A percentile compares a stretch with the other conserved stretches of the same genome.
These are phyloP conservation scores for Sceliomorpha sp. DNA, from an alignment of 2,888 invertebrate species.

Conservation along the genomic window DNA sequence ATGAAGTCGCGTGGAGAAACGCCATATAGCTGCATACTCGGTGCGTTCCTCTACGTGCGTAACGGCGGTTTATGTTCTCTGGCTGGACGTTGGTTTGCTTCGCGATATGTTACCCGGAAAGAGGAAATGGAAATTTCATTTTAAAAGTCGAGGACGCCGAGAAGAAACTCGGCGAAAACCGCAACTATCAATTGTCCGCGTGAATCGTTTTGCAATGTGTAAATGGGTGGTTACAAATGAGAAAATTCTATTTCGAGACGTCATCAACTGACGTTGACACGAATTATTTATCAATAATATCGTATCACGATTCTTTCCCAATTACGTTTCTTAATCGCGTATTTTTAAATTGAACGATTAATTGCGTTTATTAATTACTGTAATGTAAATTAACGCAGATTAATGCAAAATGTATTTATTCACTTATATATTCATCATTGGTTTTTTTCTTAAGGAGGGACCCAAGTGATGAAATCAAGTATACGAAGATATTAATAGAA, in stretches of 20 bases:
- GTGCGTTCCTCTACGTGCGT: constrained; percentile 42
- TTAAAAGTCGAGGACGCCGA: constrained; percentile 41
- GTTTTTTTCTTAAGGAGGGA: too few species aligned
- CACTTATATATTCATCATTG: too few species aligned
- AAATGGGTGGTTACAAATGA: constrained; percentile 20
- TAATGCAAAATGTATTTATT: too few species aligned
- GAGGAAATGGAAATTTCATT: constrained; percentile 47
- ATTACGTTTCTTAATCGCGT: too few species aligned
- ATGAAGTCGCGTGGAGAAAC: constrained; percentile 58
- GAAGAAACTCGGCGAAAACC: constrained; percentile 39
- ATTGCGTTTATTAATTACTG: too few species aligned
- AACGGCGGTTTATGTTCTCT: constrained; percentile 28
- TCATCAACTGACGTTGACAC: constrained; percentile 28
- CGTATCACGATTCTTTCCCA: constrained; percentile 10
- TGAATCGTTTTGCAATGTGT: constrained; percentile 43
- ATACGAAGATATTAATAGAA: too few species aligned
- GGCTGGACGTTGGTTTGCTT: constrained; percentile 20
- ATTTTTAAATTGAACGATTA: too few species aligned
- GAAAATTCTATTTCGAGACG: constrained; percentile 14
- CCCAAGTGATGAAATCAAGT: too few species aligned
- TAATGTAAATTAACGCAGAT: too few species aligned
- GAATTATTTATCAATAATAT: constrained; percentile 26
- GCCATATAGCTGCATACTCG: constrained; percentile 25
- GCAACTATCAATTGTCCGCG: constrained; percentile 46
- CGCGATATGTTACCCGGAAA: constrained; percentile 49